Conservation (phyloP, 2,797 vertebrate genomes). For the Spea hammondii region DNA sequence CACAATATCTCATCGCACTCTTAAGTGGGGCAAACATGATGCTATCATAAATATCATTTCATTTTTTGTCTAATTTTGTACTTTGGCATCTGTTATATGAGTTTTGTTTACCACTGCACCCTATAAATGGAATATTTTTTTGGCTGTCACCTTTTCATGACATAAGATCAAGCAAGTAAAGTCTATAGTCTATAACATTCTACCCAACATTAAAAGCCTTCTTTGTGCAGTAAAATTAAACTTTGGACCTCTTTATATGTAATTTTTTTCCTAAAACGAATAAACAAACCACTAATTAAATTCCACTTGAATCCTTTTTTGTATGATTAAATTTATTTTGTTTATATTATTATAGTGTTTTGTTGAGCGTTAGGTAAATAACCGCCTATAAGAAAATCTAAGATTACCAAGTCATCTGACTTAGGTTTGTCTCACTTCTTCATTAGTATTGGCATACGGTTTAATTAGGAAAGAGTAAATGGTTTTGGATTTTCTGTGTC, state of each 20-base stretch:
- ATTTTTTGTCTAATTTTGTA: background rate
- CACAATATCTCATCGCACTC: fast-evolving
- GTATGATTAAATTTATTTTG: constrained; percentile 8
- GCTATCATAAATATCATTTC: background rate
- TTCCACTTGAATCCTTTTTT: background rate
- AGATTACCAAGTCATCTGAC: constrained; percentile 1
- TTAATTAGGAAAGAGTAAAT: background rate
- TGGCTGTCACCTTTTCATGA: constrained; percentile 2
- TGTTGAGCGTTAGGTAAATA: constrained; percentile 15
- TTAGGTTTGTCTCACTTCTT: constrained; percentile 8
- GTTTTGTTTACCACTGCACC: background rate
- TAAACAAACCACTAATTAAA: constrained; percentile 23
- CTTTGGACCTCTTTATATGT: constrained; percentile 6
- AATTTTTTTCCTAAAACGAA: constrained; percentile 7
- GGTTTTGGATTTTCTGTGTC: background rate
- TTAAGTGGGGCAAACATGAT: background rate
- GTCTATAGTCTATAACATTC: background rate
- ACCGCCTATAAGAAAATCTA: constrained; percentile 1
- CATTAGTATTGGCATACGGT: constrained; percentile 6
- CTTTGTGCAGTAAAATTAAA: background rate
- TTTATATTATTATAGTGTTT: constrained; percentile 24
- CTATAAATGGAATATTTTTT: background rate
- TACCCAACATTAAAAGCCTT: background rate
- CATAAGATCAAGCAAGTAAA: background rate
- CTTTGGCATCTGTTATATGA: constrained; percentile 9